Base-by-base conservation (phyloP, 2,888 invertebrate genomes). In the Psococerastis gibbosa region DNA sequence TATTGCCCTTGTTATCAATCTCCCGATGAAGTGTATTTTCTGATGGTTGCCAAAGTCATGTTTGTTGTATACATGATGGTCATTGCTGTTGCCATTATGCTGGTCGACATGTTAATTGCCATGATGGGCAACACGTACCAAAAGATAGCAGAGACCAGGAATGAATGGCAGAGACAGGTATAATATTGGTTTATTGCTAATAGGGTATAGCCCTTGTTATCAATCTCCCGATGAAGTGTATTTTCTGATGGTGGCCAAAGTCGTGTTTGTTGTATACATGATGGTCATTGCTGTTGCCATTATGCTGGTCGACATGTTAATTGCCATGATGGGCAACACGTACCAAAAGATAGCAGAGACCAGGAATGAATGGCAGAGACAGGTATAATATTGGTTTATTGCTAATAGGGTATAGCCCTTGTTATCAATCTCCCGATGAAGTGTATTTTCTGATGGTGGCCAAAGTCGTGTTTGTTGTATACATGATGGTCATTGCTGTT, bases 51-150 rank as follows among this genome's bases (percentile, higher is more conserved):
- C 11, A 92, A 92, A 71, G 85, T 85, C 13, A 67, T 95, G 11
- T 97, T 97, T 64, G 82, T 95, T n/a, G 69, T 94, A 27, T 98
- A 91, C 64, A 97, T 97, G 91, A 85, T 83, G 45, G n/a, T n/a
- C n/a, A n/a, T n/a, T n/a, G 83, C 95, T 58, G 97, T 95, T 16
- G 89, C 91, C 0, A 81, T 97, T 47, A 66, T 97, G 23, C 67
- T 97, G 46, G 88, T 97, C 42, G 97, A 97, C 69, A 91, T 97
- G 89, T 69, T 97, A 62, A 97, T 97, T 56, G 95, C 95, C 49
- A 97, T 97, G 95, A 97, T 97, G 97, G 97, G 95, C 0, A 95
- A 95, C 62, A 97, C 97, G 2, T 98, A 97, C 60, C 91, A 92
- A 61, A 88, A 92, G 65, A 94, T 97, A 52, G 91, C 91, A 1